A percentile compares a stretch with the other conserved stretches of the same genome.
phyloP scores from a whole-genome alignment of 2,113 vertebrate species.

The Athene noctua region DNA sequence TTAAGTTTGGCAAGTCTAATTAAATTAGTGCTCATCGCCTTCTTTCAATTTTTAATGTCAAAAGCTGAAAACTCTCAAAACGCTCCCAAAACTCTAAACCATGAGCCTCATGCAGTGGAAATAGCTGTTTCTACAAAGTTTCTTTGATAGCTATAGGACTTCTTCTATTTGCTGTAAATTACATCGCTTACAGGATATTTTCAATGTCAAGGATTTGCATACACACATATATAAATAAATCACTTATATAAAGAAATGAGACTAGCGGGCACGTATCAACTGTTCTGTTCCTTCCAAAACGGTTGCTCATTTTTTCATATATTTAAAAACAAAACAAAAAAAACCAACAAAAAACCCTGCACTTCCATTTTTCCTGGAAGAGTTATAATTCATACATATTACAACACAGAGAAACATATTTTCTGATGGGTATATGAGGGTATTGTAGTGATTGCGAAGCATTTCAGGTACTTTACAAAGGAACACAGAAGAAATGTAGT shows the following conservation, averaged over 20 bases:
- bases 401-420: neutral
- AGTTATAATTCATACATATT: neutral
- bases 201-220: neutral
- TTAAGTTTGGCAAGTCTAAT: neutral
- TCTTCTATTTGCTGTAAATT: neutral
- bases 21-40: neutral
- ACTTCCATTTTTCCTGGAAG: neutral
- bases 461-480: neutral
- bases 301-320: neutral
- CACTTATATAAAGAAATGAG: neutral
- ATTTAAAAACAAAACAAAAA: neutral
- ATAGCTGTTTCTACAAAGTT: neutral
- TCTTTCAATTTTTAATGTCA: neutral
- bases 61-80: neutral
- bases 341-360: neutral
- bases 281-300: neutral
- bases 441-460: neutral
- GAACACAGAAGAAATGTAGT: neutral
- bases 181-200: neutral
- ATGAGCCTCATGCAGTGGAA: neutral
- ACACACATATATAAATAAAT: neutral
- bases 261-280: neutral
- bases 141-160: neutral
- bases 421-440: neutral
- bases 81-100: neutral